Conservation (phyloP, 2,797 vertebrate genomes). For the Emys orbicularis region DNA sequence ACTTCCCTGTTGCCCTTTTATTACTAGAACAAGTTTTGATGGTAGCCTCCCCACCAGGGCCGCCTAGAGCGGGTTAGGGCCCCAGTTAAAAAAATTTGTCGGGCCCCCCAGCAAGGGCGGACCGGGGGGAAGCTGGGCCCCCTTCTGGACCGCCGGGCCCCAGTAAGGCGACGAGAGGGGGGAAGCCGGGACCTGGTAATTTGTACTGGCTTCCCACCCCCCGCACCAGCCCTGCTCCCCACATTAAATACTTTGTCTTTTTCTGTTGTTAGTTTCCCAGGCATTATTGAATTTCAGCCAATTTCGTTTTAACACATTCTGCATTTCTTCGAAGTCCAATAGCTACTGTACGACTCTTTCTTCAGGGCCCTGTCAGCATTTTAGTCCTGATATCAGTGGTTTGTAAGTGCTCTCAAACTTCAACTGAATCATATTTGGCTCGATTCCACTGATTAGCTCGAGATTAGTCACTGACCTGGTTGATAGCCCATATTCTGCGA, state of each 20-base stretch:
- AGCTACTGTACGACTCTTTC: neutral
- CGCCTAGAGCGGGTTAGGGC: too few species aligned
- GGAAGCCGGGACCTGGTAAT: too few species aligned
- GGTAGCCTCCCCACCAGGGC: neutral
- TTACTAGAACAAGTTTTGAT: constrained; percentile 5
- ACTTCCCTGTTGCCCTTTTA: neutral
- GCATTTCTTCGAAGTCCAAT: neutral
- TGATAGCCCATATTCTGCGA: neutral
- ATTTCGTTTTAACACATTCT: neutral
- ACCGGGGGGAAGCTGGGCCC: too few species aligned
- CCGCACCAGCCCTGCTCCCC: neutral
- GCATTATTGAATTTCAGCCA: constrained; percentile 2
- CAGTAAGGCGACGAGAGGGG: too few species aligned
- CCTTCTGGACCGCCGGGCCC: too few species aligned
- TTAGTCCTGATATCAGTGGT: neutral
- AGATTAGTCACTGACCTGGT: neutral
- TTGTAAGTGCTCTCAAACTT: neutral
- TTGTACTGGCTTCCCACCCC: too few species aligned
- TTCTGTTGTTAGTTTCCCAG: neutral
- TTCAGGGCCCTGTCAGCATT: neutral
- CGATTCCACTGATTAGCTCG: neutral
- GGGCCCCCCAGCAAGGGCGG: too few species aligned
- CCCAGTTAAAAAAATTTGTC: too few species aligned
- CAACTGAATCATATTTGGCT: neutral
- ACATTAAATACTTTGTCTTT: constrained; percentile 4